Percentiles rank a stretch among this genome's conserved stretches.
These are phyloP conservation scores for Psittacula derbiana DNA, from an alignment of 2,797 vertebrate species.

Conservation along the genomic window DNA sequence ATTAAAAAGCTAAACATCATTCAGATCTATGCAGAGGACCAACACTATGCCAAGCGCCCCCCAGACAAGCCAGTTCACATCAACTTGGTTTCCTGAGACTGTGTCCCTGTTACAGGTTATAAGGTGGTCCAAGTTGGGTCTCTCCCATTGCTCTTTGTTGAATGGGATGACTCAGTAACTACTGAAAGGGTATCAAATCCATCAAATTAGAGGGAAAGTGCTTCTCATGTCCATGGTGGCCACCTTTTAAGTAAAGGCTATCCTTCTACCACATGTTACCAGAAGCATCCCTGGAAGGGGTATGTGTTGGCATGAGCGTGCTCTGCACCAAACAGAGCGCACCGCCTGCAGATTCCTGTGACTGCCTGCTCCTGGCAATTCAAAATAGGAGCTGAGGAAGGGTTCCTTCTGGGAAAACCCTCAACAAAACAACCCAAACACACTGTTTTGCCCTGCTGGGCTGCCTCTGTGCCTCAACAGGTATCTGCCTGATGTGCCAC, in stretches of 20 bases:
- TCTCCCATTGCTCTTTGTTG: background rate
- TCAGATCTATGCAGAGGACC: background rate
- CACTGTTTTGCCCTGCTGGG: background rate
- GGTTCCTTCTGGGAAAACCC: background rate
- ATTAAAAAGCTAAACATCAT: background rate
- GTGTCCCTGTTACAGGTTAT: background rate
- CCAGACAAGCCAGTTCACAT: background rate
- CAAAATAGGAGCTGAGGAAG: background rate
- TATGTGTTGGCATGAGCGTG: accelerated
- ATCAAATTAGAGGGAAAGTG: background rate
- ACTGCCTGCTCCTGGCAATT: background rate
- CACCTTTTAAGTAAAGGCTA: background rate
- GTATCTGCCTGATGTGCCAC: background rate
- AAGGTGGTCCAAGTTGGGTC: accelerated
- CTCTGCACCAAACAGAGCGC: accelerated
- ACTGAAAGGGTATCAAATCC: background rate
- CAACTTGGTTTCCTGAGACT: background rate
- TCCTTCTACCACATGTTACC: background rate
- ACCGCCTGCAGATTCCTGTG: background rate
- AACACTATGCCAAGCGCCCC: background rate
- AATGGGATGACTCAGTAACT: background rate
- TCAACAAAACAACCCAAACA: background rate
- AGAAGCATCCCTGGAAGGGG: background rate
- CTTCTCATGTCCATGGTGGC: background rate
- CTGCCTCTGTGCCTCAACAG: background rate